These are phyloP conservation scores for Quiscalus mexicanus DNA, from an alignment of 2,113 vertebrate species.

Conservation along the genomic window DNA sequence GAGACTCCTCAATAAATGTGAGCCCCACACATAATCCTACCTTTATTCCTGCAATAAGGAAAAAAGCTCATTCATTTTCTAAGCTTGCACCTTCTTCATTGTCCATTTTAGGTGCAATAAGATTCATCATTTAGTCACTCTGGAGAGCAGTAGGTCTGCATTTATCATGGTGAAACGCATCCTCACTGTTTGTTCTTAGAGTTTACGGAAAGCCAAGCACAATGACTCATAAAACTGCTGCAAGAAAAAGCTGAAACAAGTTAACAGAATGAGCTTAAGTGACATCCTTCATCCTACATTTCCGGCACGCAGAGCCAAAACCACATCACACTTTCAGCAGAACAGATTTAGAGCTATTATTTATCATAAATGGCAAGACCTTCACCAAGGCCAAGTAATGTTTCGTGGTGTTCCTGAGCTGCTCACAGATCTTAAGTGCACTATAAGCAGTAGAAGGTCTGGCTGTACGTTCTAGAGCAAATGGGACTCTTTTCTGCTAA, in stretches of 20 bases:
- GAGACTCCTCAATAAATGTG: not conserved
- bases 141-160: not conserved
- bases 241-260: conserved; percentile 36
- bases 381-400: not conserved
- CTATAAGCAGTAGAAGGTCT: not conserved
- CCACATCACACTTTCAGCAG: not conserved
- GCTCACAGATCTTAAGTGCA: not conserved
- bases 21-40: not conserved
- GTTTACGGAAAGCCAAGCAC: not conserved
- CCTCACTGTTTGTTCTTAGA: not conserved
- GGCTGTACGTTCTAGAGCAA: not conserved
- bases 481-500: not conserved
- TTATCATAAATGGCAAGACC: not conserved
- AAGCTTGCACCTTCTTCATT: not conserved
- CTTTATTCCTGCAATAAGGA: not conserved
- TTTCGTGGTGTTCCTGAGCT: not conserved
- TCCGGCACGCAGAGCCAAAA: not conserved
- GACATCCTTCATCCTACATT: not conserved
- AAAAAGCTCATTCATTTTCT: not conserved
- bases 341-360: conserved; percentile 7
- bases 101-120: not conserved
- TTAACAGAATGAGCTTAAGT: conserved; percentile 25
- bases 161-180: not conserved
- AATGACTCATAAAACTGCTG: conserved; percentile 30
- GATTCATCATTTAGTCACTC: not conserved